Conservation (phyloP, 2,888 invertebrate species). For the Aporophyla lueneburgensis region DNA sequence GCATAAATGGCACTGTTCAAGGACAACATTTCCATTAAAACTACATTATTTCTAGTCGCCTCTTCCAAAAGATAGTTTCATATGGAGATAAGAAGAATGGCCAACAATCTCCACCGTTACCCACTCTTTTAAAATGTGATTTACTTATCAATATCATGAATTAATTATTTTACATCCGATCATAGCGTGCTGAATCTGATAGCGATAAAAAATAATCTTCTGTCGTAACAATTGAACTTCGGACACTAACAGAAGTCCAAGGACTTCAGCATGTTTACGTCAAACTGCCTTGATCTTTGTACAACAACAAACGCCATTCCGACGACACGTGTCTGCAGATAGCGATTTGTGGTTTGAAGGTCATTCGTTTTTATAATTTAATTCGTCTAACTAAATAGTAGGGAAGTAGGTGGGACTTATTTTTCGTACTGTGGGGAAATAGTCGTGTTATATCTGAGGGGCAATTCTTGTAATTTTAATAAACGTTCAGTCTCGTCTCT, state of each 20-base stretch:
- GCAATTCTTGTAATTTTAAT: too few relatives aligned
- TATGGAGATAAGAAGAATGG: too few relatives aligned
- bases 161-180: slow-evolving; percentile 11
- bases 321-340: background rate
- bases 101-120: too few relatives aligned
- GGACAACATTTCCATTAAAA: too few relatives aligned
- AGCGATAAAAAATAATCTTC: slow-evolving; percentile 33
- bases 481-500: too few relatives aligned
- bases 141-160: background rate
- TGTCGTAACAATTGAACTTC: slow-evolving; percentile 40
- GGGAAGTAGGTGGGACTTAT: too few relatives aligned
- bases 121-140: too few relatives aligned
- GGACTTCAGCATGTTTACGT: slow-evolving; percentile 22
- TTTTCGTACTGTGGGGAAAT: too few relatives aligned
- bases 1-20: too few relatives aligned
- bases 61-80: too few relatives aligned
- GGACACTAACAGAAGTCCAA: slow-evolving; percentile 26
- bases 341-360: background rate
- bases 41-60: too few relatives aligned
- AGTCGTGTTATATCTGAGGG: too few relatives aligned
- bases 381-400: background rate
- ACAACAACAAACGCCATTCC: slow-evolving; percentile 24
- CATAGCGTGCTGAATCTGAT: slow-evolving; percentile 15
- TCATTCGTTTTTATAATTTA: background rate
- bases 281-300: slow-evolving; percentile 33